These are phyloP conservation scores for Aphelenchoides avenae DNA, from an alignment of 1,140 invertebrate genomes.

Conservation along the genomic window DNA sequence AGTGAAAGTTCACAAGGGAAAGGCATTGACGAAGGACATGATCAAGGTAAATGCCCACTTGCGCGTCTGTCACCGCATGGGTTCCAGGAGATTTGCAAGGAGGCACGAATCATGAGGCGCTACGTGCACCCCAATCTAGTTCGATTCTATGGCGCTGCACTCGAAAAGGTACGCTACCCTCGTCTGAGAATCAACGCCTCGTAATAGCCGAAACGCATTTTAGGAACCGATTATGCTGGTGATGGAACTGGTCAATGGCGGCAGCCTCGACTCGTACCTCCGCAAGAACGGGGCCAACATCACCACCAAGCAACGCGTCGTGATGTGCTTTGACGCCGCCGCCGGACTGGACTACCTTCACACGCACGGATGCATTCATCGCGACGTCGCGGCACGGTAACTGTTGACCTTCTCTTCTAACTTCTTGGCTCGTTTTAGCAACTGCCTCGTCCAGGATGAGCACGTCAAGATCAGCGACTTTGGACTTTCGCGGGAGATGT, in stretches of 20 bases:
- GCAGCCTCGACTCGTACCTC: constrained; percentile 25
- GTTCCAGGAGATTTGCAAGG: too few relatives aligned
- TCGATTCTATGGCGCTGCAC: too few relatives aligned
- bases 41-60: too few relatives aligned
- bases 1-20: too few relatives aligned
- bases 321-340: constrained; percentile 20
- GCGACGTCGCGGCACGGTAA: constrained; percentile 50
- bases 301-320: constrained; percentile 13
- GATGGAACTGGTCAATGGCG: constrained; percentile 24
- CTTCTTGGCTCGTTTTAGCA: constrained; percentile 81
- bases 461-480: constrained; percentile 94
- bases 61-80: too few relatives aligned
- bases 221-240: constrained; percentile 11
- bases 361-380: constrained; percentile 88
- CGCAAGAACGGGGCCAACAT: constrained; percentile 14
- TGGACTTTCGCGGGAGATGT: constrained; percentile 84
- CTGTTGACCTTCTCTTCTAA: constrained; percentile 56
- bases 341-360: constrained; percentile 88
- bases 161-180: too few relatives aligned
- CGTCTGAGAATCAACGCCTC: too few relatives aligned
- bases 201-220: too few relatives aligned
- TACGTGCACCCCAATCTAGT: too few relatives aligned
- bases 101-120: too few relatives aligned
- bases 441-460: constrained; percentile 81
- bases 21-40: too few relatives aligned